Evolutionary conservation across 2,113 vertebrate genomes (phyloP), one percentile per base, ranked within the genome.

Genomic region (Setophaga coronata): DNA sequence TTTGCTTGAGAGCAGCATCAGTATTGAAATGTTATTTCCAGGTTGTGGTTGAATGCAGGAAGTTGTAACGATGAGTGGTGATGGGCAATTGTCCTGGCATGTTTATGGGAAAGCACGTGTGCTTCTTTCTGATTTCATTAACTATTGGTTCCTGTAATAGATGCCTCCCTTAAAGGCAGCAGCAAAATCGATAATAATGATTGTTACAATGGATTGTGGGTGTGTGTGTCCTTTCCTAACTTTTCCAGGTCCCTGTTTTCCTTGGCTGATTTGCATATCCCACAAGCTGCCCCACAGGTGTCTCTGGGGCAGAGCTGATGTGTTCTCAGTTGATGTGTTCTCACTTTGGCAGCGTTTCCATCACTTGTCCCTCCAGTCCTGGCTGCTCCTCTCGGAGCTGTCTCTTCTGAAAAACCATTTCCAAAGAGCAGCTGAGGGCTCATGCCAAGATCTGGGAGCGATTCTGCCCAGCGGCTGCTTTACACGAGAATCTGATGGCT

Each of bases 161-260:
- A 97, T 95, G 65, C 81, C 73, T 97, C 89, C 80, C 95, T 96
- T 93, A 96, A 96, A 97, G 96, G 96, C 95, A 97, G 93, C 86
- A 94, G 73, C 36, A 72, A 94, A 96, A 97, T 98, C 98, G 94
- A 98, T 98, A 95, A 72, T 96, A 97, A 97, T 95, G 97, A 97
- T 97, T 95, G 93, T 89, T 96, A 93, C 91, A 77, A 97, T 96
- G 96, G 97, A 96, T 86, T 87, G 66, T 70, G 71, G 70, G 20
- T 26, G 50, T n/a, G 12, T 48, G 12, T 48, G n/a, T 69, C n/a
- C 76, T 80, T 67, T 48, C 64, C 82, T 29, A 36, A 62, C 72
- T 74, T 83, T 57, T 14, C 23, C 12, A 18, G 12, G 12, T 71
- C 71, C 51, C 21, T 5, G 1, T 93, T 67, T 89, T 60, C 57